Base-by-base conservation (phyloP, 2,888 invertebrate genomes). In the Megalurothrips usitatus region DNA sequence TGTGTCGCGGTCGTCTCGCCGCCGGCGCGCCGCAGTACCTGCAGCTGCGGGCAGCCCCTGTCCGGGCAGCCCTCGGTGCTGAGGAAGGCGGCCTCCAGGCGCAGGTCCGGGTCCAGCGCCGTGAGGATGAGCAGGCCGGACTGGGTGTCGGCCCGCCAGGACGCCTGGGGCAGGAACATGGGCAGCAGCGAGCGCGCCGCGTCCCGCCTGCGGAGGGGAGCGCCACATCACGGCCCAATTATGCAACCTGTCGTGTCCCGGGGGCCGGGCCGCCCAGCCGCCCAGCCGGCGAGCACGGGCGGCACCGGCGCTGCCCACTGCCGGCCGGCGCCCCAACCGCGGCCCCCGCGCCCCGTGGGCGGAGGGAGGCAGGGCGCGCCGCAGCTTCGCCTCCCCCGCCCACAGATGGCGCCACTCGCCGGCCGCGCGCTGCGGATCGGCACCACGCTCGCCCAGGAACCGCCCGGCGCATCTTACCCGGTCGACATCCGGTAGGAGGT, bases 81-180 rank as follows among this genome's bases (percentile, higher is more conserved):
- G 23, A 75, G 68, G 68, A 75, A 75, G 68, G 68, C 68, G 26
- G n/a, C 68, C 23, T 75, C 68, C 23, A 75, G 23, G 23, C 26
- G 23, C 26, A 75, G 23, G 68, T 26, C 68, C 26, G 79, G 78
- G 80, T 81, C 80, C 12, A 78, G 26, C 23, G 49, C 23, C 58
- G 81, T 47, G 10, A 81, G 80, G 12, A 81, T 81, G 11, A 81
- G 81, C 17, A 82, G 23, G n/a, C 68, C 78, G 26, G 68, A 79
- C 34, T 43, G 48, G 47, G 81, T 79, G 49, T 75, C 26, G 23
- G 68, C 11, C 47, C 79, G 43, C 75, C 78, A 58, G 78, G 81
- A 28, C 52, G 80, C 79, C 26, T 81, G 82, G 52, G 83, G 81
- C 58, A 83, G 79, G 75, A 68, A 80, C 49, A 80, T 82, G 78